Percentiles rank a stretch among this genome's conserved stretches.
These are phyloP conservation scores for Cavia aperea DNA, from an alignment of 2,113 vertebrate species.

Conservation along the genomic window DNA sequence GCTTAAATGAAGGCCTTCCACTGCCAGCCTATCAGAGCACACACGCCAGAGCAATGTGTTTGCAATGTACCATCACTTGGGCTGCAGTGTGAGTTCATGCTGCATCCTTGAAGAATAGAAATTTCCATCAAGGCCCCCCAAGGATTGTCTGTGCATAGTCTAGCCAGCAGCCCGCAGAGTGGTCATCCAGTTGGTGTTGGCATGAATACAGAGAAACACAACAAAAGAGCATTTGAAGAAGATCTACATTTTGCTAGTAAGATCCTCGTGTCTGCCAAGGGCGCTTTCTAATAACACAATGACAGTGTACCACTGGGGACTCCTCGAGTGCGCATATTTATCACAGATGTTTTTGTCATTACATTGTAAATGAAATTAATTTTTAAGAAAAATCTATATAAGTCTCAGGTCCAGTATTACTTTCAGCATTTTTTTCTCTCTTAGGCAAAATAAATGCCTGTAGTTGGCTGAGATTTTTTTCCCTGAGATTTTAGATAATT, in stretches of 20 bases:
- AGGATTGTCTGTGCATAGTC: neutral
- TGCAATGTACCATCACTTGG: neutral
- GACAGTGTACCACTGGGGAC: conserved; percentile 10
- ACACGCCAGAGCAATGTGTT: neutral
- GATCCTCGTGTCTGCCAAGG: fast-evolving
- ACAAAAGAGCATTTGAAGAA: conserved; percentile 14
- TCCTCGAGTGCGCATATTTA: neutral
- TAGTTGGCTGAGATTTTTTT: conserved; percentile 1
- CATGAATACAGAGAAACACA: neutral
- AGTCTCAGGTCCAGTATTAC: conserved; percentile 14
- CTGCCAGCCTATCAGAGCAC: neutral
- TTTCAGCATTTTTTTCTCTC: conserved; percentile 10
- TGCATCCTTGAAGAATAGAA: neutral
- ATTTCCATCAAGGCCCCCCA: neutral
- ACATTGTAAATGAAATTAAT: conserved; percentile 25
- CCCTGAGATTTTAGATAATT: conserved; percentile 40
- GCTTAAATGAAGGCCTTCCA: neutral
- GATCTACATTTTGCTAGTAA: fast-evolving
- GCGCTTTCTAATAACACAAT: neutral
- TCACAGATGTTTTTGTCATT: conserved; percentile 61
- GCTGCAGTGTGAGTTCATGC: neutral
- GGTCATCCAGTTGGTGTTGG: neutral
- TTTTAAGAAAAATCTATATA: conserved; percentile 28
- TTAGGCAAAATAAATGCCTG: conserved; percentile 39
- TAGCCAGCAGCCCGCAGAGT: neutral